phyloP scores from a whole-genome alignment of 2,797 vertebrate genomes.

The Melanotaenia trifasciata region DNA sequence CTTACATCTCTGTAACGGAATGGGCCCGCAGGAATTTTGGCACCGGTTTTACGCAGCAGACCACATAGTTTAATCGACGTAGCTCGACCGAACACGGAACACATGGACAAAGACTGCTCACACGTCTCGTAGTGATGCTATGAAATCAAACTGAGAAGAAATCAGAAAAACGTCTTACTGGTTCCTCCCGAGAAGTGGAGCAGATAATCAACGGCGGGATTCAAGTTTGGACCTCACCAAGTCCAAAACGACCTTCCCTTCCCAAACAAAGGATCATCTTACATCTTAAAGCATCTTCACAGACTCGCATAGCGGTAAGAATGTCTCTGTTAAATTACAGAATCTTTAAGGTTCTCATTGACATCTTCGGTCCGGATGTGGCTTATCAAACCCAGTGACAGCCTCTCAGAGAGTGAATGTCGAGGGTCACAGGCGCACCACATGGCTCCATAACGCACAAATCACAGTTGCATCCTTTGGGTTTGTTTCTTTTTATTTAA shows the following conservation, averaged over 20 bases:
- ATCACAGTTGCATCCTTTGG: neutral
- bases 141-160: conserved; percentile 34
- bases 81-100: conserved; percentile 26
- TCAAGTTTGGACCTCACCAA: conserved; percentile 75
- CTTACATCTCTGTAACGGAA: conserved; percentile 62
- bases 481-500: neutral
- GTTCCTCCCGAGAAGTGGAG: conserved; percentile 55
- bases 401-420: neutral
- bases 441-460: conserved; percentile 56
- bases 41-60: conserved; percentile 80
- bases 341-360: neutral
- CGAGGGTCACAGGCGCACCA: conserved; percentile 46
- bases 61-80: conserved; percentile 72
- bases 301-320: conserved; percentile 87
- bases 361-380: conserved; percentile 3
- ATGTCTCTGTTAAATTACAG: neutral
- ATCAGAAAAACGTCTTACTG: conserved; percentile 35
- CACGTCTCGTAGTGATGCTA: conserved; percentile 48
- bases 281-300: conserved; percentile 81
- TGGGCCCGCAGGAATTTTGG: conserved; percentile 75
- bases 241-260: conserved; percentile 66
- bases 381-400: conserved; percentile 2
- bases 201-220: conserved; percentile 46
- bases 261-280: conserved; percentile 66
- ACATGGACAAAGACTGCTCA: conserved; percentile 57